Evolutionary conservation across 2,888 invertebrate species (phyloP), one percentile per base, ranked within the genome.

Genomic region (Gryllus longicercus): DNA sequence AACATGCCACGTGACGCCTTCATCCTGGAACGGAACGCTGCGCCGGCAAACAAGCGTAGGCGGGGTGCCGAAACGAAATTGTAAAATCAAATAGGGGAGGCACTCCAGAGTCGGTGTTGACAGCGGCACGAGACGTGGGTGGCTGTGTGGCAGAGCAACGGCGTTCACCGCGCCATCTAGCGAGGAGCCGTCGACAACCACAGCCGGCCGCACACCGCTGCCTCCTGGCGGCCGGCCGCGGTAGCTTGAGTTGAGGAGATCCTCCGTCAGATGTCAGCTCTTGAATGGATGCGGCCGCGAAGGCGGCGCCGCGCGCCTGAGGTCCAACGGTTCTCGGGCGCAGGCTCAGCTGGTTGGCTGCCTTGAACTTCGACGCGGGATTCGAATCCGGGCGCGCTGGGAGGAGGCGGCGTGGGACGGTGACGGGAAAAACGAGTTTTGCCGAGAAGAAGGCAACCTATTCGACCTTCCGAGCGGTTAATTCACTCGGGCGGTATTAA

Each of bases 271-370:
- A 63, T 63, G 63, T n/a, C 63, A 63, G 63, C 63, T 38, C 38
- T 38, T 38, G 38, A 38, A 38, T 38, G 38, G 38, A 38, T 18
- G 14, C 63, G 63, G 63, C 16, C 3, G 16, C 16, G 0, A 2
- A 14, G 16, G 4, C 63, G 18, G 63, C 63, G 51, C 16, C 51
- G 16, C n/a, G 63, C 4, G 63, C 14, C 12, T 5, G 63, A 14
- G 63, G 63, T n/a, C 63, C 63, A 63, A 63, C 63, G n/a, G 63
- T 63, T n/a, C 63, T 38, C 8, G 38, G 38, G 38, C 38, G 38
- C 38, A 38, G 63, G 63, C 63, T 63, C 63, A 63, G 63, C 63
- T 63, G 63, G 63, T 63, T 63, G 63, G 63, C 63, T 63, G 63
- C 63, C 63, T 63, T 63, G 63, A 63, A 63, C 63, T 63, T 18